A percentile compares a stretch with the other conserved stretches of the same genome.
Conservation (phyloP, 2,797 vertebrate genomes). For the Limnodromus scolopaceus region DNA sequence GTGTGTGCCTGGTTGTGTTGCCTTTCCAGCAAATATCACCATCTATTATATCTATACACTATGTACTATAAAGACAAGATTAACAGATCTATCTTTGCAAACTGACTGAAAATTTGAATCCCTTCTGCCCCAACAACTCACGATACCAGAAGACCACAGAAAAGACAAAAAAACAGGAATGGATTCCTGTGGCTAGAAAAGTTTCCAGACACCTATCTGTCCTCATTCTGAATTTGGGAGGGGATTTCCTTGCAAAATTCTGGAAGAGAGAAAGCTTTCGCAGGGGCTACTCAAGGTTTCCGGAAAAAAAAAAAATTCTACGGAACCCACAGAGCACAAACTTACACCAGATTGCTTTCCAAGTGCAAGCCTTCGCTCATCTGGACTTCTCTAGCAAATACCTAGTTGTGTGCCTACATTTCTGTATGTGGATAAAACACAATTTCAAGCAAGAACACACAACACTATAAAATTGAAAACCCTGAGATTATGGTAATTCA, state of each 20-base stretch:
- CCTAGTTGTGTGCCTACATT: not conserved
- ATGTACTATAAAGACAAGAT: not conserved
- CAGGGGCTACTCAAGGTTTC: not conserved
- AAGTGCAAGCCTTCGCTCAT: not conserved
- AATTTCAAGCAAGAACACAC: not conserved
- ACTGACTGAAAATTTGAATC: not conserved
- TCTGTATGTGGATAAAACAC: not conserved
- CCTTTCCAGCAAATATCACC: not conserved
- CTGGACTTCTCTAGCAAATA: not conserved
- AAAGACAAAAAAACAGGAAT: not conserved
- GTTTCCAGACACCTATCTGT: not conserved
- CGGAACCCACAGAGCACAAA: not conserved
- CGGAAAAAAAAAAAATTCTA: not conserved
- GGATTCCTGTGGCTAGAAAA: not conserved
- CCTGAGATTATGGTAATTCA: not conserved
- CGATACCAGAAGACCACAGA: not conserved
- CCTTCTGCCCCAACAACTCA: not conserved
- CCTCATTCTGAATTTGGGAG: not conserved
- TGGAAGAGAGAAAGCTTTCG: not conserved
- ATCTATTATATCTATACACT: not conserved
- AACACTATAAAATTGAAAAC: not conserved
- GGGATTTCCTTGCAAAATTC: not conserved
- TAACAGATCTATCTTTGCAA: not conserved
- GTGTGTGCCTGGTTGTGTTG: not conserved
- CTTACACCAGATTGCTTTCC: not conserved